A percentile compares a stretch with the other conserved stretches of the same genome.
These are phyloP conservation scores for Collichthys lucidus DNA, from an alignment of 2,113 vertebrate species.

Conservation along the genomic window DNA sequence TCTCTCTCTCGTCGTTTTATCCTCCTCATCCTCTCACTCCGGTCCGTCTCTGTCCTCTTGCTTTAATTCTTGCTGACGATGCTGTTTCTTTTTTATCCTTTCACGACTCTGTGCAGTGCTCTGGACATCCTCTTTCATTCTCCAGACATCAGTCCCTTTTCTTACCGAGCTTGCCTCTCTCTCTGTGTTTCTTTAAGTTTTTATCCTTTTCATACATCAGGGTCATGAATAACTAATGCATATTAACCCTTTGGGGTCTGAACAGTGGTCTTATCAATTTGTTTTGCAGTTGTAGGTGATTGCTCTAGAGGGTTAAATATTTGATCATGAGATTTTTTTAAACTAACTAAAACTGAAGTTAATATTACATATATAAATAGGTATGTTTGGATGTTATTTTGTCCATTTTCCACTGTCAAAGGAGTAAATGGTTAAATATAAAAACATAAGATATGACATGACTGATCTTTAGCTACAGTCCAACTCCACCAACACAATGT, in stretches of 20 bases:
- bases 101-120: conserved; percentile 5
- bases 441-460: background rate
- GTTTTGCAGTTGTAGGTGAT: too few relatives aligned
- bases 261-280: too few relatives aligned
- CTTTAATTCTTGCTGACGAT: background rate
- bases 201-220: background rate
- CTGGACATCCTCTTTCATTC: conserved; percentile 3
- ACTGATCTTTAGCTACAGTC: background rate
- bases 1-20: conserved; percentile 25
- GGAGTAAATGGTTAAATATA: background rate
- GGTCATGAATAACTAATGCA: background rate
- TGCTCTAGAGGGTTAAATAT: too few relatives aligned
- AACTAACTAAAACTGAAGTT: too few relatives aligned
- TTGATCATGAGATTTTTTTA: too few relatives aligned
- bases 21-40: conserved; percentile 19
- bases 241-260: background rate
- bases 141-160: background rate
- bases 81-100: conserved; percentile 22
- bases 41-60: background rate
- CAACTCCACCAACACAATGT: background rate
- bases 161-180: background rate
- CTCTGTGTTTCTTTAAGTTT: background rate
- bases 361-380: background rate
- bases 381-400: background rate
- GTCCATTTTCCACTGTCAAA: background rate